A percentile compares a stretch with the other conserved stretches of the same genome.
These are phyloP conservation scores for Trachelus tabidus DNA, from an alignment of 2,888 invertebrate genomes.

Conservation along the genomic window DNA sequence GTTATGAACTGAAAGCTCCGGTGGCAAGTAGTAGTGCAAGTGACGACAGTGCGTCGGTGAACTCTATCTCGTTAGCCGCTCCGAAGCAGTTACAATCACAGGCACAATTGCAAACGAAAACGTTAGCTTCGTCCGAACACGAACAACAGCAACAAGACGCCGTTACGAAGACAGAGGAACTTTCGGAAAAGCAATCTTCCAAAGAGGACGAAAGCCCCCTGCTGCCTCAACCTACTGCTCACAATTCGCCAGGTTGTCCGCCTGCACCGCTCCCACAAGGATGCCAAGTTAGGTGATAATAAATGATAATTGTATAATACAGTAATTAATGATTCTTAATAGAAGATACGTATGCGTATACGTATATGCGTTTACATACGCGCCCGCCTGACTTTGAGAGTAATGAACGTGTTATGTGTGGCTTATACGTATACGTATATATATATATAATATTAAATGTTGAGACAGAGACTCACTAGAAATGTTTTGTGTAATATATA, in stretches of 20 bases:
- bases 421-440: conserved; percentile 23
- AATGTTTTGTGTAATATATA: conserved; percentile 56
- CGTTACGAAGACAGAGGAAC: conserved; percentile 68
- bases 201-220: conserved; percentile 33
- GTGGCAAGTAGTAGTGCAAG: conserved; percentile 39
- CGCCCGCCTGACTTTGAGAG: conserved; percentile 1
- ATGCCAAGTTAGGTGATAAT: conserved; percentile 90
- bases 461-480: conserved; percentile 48
- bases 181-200: conserved; percentile 45
- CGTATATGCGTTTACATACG: conserved; percentile 29
- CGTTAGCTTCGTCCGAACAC: not conserved
- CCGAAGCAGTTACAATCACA: conserved; percentile 4
- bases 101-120: not conserved
- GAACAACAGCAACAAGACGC: conserved; percentile 61
- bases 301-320: conserved; percentile 70
- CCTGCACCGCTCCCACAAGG: conserved; percentile 79
- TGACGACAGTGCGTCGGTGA: conserved; percentile 27
- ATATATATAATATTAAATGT: conserved; percentile 46
- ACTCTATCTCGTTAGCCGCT: conserved; percentile 20
- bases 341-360: conserved; percentile 30
- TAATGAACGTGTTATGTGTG: not conserved
- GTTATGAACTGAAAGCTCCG: conserved; percentile 70
- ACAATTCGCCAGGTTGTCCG: conserved; percentile 61
- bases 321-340: conserved; percentile 49
- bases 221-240: conserved; percentile 27